These are phyloP conservation scores for Pogonus chalceus DNA, from an alignment of 1,140 invertebrate species.

Conservation along the genomic window DNA sequence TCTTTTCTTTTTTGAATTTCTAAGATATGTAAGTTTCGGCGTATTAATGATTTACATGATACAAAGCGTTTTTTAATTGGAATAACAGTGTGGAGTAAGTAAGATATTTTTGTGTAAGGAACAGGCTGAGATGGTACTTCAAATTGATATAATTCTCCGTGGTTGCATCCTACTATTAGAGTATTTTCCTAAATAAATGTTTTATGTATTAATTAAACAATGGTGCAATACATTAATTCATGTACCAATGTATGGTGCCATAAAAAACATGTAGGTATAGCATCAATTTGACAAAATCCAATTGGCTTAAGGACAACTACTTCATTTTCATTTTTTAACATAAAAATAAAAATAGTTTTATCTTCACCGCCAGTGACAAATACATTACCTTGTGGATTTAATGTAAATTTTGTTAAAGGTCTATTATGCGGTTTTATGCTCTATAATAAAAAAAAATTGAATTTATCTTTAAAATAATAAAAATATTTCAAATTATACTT, in stretches of 20 bases:
- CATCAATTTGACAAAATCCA: conserved; percentile 51
- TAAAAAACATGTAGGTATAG: conserved; percentile 48
- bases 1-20: conserved; percentile 38
- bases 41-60: conserved; percentile 48
- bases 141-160: conserved; percentile 44
- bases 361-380: conserved; percentile 55
- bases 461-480: too few species aligned
- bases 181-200: conserved; percentile 27
- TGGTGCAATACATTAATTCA: conserved; percentile 8
- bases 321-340: conserved; percentile 35
- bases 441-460: conserved; percentile 33
- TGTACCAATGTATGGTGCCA: conserved; percentile 40
- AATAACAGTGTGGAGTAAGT: conserved; percentile 37
- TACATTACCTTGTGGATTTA: conserved; percentile 44
- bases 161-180: conserved; percentile 42
- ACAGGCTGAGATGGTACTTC: conserved; percentile 37
- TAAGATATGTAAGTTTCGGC: conserved; percentile 35
- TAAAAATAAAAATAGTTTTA: conserved; percentile 54
- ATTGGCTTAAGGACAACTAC: conserved; percentile 43
- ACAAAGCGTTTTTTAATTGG: conserved; percentile 39
- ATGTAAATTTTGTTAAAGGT: conserved; percentile 45
- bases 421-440: conserved; percentile 54
- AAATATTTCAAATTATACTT: too few species aligned
- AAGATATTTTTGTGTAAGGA: conserved; percentile 36
- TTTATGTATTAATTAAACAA: not conserved